Conservation (phyloP, 1,140 invertebrate genomes). For the Drosophila sproati region DNA sequence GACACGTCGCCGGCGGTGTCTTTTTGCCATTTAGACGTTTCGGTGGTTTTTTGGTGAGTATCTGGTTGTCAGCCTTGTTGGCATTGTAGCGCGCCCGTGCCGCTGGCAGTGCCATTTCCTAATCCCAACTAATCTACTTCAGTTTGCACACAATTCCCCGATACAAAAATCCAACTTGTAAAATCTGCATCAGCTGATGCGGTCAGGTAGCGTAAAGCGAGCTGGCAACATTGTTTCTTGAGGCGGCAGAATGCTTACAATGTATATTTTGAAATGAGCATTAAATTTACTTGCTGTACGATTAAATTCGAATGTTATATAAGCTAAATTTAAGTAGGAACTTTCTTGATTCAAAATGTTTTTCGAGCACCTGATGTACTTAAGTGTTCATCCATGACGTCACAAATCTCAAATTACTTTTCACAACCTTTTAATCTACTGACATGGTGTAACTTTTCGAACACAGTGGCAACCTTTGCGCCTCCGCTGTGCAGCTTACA, state of each 20-base stretch:
- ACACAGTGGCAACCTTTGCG: slow-evolving; percentile 4
- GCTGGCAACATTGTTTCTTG: slow-evolving; percentile 24
- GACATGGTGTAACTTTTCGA: not conserved
- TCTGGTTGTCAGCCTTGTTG: slow-evolving; percentile 79
- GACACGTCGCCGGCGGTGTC: slow-evolving; percentile 17
- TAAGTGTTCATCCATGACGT: not conserved
- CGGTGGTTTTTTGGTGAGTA: slow-evolving; percentile 72
- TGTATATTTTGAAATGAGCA: not conserved
- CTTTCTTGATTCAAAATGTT: too few species aligned
- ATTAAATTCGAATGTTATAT: not conserved
- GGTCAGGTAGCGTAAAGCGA: not conserved
- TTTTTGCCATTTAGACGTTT: slow-evolving; percentile 64
- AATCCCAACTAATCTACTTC: slow-evolving; percentile 3
- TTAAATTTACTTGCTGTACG: too few species aligned
- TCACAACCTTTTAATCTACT: not conserved
- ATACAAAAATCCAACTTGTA: slow-evolving; percentile 30
- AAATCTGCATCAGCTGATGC: slow-evolving; percentile 27
- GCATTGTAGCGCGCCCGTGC: slow-evolving; percentile 78
- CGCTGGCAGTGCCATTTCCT: slow-evolving; percentile 75
- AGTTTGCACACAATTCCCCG: slow-evolving; percentile 15
- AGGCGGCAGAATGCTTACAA: not conserved
- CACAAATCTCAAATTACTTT: not conserved
- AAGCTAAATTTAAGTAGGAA: not conserved
- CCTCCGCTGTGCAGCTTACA: slow-evolving; percentile 21
- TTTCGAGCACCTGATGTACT: too few species aligned